Evolutionary conservation across 2,888 invertebrate genomes (phyloP).

Genomic region (Troides helena): DNA sequence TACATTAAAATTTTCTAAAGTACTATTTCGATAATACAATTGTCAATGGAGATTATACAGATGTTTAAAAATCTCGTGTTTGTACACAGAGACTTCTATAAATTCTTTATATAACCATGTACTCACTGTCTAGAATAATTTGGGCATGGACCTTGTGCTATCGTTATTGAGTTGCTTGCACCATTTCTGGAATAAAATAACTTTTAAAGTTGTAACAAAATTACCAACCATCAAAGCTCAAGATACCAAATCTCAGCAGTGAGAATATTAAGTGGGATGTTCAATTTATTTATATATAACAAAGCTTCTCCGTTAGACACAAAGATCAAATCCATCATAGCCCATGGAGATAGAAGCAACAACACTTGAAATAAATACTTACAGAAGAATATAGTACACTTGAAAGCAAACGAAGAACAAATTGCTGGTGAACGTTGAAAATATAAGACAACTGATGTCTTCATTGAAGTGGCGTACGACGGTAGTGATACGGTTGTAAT

Average conservation of each 20-base stretch:
- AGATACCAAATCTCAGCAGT: no score
- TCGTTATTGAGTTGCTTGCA: slow-evolving; percentile 7
- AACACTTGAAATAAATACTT: slow-evolving; percentile 42
- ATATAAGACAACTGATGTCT: slow-evolving; percentile 79
- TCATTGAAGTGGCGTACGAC: slow-evolving; percentile 80
- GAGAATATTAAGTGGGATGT: no score
- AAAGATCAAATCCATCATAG: no score
- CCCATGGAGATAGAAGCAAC: no score
- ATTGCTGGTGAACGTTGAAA: slow-evolving; percentile 83
- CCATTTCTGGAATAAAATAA: slow-evolving; percentile 33
- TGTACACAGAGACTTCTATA: no score
- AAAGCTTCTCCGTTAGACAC: no score
- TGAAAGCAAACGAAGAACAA: slow-evolving; percentile 85
- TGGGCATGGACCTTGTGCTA: slow-evolving; percentile 25
- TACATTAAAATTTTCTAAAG: background rate
- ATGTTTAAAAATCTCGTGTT: no score
- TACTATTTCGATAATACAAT: no score
- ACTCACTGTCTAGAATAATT: slow-evolving; percentile 35
- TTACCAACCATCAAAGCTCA: no score
- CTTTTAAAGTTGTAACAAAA: background rate
- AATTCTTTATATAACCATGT: no score
- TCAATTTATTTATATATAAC: no score
- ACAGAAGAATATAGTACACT: slow-evolving; percentile 82
- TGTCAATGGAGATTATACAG: no score
- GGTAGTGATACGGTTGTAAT: slow-evolving; percentile 81